Conservation (phyloP, 1,140 invertebrate species). For the Calliopsis andreniformis region DNA sequence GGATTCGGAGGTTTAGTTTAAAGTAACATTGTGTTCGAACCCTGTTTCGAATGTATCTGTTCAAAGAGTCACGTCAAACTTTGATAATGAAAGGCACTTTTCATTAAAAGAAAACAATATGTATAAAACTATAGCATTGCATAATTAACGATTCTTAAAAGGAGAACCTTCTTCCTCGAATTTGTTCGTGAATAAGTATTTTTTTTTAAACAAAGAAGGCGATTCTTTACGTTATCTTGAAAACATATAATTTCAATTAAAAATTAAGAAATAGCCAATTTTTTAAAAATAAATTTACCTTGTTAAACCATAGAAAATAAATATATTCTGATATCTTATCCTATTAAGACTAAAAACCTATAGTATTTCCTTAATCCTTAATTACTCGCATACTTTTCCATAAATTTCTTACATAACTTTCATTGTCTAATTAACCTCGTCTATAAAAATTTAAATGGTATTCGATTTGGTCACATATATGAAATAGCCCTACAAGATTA, state of each 20-base stretch:
- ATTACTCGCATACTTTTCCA: too few relatives aligned
- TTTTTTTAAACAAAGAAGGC: not conserved
- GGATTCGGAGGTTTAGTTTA: conserved; percentile 54
- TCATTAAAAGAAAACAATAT: conserved; percentile 13
- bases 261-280: not conserved
- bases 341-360: too few relatives aligned
- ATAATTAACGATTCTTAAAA: conserved; percentile 4
- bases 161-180: not conserved
- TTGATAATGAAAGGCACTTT: conserved; percentile 10
- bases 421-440: too few relatives aligned
- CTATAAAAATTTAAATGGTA: too few relatives aligned
- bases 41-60: conserved; percentile 2
- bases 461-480: too few relatives aligned
- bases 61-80: conserved; percentile 2
- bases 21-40: not conserved
- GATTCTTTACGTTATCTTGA: not conserved
- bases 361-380: too few relatives aligned
- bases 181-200: not conserved
- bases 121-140: not conserved
- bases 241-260: not conserved
- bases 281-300: too few relatives aligned
- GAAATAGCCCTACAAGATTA: too few relatives aligned
- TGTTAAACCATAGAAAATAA: too few relatives aligned
- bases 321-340: too few relatives aligned
- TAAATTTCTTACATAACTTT: too few relatives aligned